These are phyloP conservation scores for Gracilinanus agilis DNA, from an alignment of 2,113 vertebrate species.

Conservation along the genomic window DNA sequence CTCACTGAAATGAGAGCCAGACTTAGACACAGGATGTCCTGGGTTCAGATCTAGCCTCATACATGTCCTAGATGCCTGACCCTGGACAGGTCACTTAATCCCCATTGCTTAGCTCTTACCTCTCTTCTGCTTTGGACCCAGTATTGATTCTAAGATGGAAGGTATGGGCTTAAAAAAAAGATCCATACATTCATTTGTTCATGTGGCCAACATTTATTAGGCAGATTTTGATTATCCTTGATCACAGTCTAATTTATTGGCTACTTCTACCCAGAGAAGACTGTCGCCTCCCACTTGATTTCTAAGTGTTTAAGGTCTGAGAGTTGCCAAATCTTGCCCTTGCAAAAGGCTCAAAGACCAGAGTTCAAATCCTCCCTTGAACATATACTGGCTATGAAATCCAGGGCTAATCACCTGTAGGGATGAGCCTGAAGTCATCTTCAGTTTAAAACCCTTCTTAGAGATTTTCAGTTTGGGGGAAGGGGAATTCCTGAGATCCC, in stretches of 20 bases:
- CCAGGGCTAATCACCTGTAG: background rate
- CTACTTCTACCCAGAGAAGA: background rate
- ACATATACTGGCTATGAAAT: background rate
- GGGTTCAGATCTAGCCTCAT: too few species aligned
- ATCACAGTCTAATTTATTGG: background rate
- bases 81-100: too few species aligned
- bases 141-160: too few species aligned
- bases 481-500: background rate
- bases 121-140: too few species aligned
- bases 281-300: background rate
- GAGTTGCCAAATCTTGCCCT: background rate
- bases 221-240: background rate
- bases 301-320: background rate
- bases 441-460: background rate
- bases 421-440: background rate
- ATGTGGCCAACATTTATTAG: background rate
- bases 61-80: too few species aligned
- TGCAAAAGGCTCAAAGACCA: background rate
- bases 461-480: background rate
- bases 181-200: background rate
- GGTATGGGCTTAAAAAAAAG: background rate
- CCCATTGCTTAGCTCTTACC: too few species aligned
- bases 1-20: background rate
- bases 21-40: too few species aligned
- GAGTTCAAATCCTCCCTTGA: background rate